phyloP scores from a whole-genome alignment of 2,113 vertebrate genomes.

The Nyctibius bracteatus region DNA sequence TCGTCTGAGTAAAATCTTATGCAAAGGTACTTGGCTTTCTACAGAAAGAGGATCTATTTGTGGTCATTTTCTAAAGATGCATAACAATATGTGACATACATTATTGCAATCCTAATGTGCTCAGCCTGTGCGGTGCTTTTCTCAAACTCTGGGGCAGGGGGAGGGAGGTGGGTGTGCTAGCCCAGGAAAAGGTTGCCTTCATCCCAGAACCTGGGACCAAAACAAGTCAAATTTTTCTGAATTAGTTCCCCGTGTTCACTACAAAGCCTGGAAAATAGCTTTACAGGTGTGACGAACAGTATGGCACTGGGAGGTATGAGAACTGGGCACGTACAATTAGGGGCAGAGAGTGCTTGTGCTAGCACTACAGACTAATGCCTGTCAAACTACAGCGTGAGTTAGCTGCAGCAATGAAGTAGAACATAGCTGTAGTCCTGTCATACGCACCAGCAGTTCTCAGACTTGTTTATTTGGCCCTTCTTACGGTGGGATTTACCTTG shows the following conservation, averaged over 20 bases:
- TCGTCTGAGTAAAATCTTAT: not conserved
- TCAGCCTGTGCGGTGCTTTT: not conserved
- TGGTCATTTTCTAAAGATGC: not conserved
- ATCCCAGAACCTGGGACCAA: not conserved
- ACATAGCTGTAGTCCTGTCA: not conserved
- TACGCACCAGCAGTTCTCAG: not conserved
- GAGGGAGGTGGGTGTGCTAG: rapidly evolving
- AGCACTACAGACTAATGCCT: not conserved
- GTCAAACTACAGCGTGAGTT: not conserved
- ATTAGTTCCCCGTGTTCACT: not conserved
- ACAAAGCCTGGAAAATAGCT: not conserved
- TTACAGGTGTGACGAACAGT: not conserved
- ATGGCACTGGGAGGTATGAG: not conserved
- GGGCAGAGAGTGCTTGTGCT: not conserved
- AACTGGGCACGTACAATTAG: rapidly evolving
- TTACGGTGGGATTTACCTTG: not conserved
- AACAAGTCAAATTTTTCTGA: not conserved
- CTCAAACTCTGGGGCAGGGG: not conserved
- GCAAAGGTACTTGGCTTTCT: not conserved
- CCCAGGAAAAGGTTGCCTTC: not conserved
- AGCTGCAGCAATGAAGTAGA: not conserved
- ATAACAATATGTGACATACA: not conserved
- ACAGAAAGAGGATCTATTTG: not conserved
- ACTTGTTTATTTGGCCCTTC: not conserved
- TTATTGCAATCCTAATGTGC: not conserved